Conservation (phyloP, 2,797 vertebrate genomes). For the Aulostomus chinensis region DNA sequence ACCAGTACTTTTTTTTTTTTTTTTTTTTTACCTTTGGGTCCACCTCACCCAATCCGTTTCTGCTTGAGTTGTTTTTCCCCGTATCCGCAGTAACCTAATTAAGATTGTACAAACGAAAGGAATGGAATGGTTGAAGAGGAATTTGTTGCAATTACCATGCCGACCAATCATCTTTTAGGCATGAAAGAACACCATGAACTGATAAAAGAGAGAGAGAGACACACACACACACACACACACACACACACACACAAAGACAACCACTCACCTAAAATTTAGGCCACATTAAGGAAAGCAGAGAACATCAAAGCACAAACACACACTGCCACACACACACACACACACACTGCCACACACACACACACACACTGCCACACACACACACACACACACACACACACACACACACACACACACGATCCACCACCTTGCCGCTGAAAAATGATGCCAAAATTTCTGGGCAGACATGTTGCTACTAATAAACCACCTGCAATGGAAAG, state of each 20-base stretch:
- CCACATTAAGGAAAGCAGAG: no score
- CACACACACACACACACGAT: no score
- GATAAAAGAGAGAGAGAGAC: conserved; percentile 7
- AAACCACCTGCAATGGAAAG: conserved; percentile 34
- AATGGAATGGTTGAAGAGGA: conserved; percentile 44
- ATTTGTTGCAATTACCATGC: conserved; percentile 38
- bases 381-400: conserved; percentile 12
- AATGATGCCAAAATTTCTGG: conserved; percentile 30
- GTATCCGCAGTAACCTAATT: conserved; percentile 76
- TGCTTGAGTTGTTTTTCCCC: conserved; percentile 63
- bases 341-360: no score
- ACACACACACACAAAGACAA: not conserved
- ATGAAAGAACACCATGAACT: conserved; percentile 12
- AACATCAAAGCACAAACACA: no score
- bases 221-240: conserved; percentile 11
- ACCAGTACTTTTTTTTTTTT: not conserved
- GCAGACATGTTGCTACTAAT: conserved; percentile 17
- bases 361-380: no score
- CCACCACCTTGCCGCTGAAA: conserved; percentile 9
- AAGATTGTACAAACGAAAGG: conserved; percentile 64
- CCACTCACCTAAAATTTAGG: conserved; percentile 2
- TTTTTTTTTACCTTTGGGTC: conserved; percentile 68
- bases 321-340: no score
- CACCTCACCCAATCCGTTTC: conserved; percentile 70
- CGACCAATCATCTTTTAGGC: conserved; percentile 37